Conservation (phyloP, 2,888 invertebrate genomes). For the Caenorhabditis sulstoni region DNA sequence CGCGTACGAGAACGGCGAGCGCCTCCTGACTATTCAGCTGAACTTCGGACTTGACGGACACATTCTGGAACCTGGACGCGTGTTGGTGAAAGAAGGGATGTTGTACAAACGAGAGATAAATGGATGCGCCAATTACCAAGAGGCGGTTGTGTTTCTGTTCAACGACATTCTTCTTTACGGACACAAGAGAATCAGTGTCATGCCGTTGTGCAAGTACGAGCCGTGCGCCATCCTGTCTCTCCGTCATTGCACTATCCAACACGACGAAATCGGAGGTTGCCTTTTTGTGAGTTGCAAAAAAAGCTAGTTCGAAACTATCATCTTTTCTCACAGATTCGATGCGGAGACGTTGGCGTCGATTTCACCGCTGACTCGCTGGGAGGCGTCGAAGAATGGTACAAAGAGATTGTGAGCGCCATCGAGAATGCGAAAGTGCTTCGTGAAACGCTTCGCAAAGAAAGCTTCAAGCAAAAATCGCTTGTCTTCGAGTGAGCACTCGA, state of each 20-base stretch:
- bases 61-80: slow-evolving; percentile 63
- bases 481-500: slow-evolving; percentile 55
- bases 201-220: slow-evolving; percentile 49
- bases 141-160: slow-evolving; percentile 63
- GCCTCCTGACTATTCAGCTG: slow-evolving; percentile 57
- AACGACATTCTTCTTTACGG: slow-evolving; percentile 67
- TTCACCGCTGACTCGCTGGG: slow-evolving; percentile 47
- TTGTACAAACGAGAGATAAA: slow-evolving; percentile 62
- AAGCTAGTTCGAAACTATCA: not conserved
- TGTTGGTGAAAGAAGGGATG: slow-evolving; percentile 60
- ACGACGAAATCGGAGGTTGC: slow-evolving; percentile 55
- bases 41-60: slow-evolving; percentile 46
- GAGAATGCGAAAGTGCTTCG: slow-evolving; percentile 57
- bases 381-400: slow-evolving; percentile 41
- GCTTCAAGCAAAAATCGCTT: slow-evolving; percentile 53
- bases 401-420: slow-evolving; percentile 54
- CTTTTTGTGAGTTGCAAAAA: slow-evolving; percentile 45
- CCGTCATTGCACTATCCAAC: slow-evolving; percentile 49
- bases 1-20: slow-evolving; percentile 61
- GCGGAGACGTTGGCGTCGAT: slow-evolving; percentile 47
- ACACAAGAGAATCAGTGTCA: slow-evolving; percentile 53
- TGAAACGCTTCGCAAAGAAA: slow-evolving; percentile 64
- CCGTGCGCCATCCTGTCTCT: slow-evolving; percentile 59
- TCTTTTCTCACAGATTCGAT: slow-evolving; percentile 40
- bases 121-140: slow-evolving; percentile 56